A percentile compares a stretch with the other conserved stretches of the same genome.
Conservation (phyloP, 2,888 invertebrate species). For the Sthenelais limicola region DNA sequence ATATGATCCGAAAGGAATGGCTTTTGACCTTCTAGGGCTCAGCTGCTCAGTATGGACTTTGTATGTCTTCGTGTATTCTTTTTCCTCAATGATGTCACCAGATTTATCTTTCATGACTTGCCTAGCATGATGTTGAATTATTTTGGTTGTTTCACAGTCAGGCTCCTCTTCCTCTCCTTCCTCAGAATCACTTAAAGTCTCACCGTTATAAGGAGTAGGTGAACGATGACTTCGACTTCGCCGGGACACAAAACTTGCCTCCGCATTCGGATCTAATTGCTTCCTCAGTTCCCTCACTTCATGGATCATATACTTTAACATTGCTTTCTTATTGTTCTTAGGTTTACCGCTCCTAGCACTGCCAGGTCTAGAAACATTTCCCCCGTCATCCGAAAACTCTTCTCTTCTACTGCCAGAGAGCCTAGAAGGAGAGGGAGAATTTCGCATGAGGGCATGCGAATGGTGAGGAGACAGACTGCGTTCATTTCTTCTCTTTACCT, state of each 20-base stretch:
- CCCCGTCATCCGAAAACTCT: too few relatives aligned
- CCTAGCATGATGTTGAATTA: constrained; percentile 13
- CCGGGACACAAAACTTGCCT: constrained; percentile 19
- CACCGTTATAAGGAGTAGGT: neutral
- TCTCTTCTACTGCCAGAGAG: too few relatives aligned
- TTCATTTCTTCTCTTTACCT: too few relatives aligned
- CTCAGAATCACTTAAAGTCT: neutral
- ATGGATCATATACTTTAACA: constrained; percentile 52
- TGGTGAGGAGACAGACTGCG: too few relatives aligned
- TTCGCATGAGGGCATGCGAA: too few relatives aligned
- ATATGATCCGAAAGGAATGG: neutral
- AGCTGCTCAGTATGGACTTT: constrained; percentile 16
- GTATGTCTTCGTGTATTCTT: constrained; percentile 8
- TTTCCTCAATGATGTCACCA: constrained; percentile 30
- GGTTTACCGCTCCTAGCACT: neutral
- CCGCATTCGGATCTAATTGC: constrained; percentile 49
- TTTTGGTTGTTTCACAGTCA: neutral
- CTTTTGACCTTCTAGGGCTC: neutral
- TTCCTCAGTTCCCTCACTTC: constrained; percentile 49
- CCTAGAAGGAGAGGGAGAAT: too few relatives aligned
- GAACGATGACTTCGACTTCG: neutral
- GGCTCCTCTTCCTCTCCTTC: neutral
- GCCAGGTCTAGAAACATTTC: too few relatives aligned
- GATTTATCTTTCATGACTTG: constrained; percentile 21
- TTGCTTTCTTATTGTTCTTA: constrained; percentile 41